Conservation (phyloP, 2,888 invertebrate species). For the Heliconius cydno region DNA sequence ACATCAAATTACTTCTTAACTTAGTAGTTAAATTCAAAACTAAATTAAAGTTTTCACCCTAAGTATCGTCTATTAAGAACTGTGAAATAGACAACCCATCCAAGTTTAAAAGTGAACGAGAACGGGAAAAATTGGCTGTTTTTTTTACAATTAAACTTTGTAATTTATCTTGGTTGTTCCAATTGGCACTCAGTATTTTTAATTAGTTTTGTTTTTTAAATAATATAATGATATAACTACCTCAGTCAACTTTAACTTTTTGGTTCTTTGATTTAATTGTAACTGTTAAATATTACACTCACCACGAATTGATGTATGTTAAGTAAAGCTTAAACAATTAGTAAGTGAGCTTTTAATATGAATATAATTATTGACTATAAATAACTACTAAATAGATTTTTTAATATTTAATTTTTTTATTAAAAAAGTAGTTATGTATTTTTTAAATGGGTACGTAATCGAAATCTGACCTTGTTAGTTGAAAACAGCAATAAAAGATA, state of each 20-base stretch:
- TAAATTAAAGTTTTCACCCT: slow-evolving; percentile 22
- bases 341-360: no score
- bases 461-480: no score
- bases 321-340: no score
- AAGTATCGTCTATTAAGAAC: slow-evolving; percentile 35
- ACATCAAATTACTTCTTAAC: not conserved
- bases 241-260: slow-evolving; percentile 27
- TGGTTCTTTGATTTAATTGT: not conserved
- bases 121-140: slow-evolving; percentile 54
- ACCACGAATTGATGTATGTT: no score
- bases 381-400: no score
- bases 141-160: slow-evolving; percentile 64
- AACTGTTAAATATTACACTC: no score
- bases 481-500: no score
- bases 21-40: not conserved
- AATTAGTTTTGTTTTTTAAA: slow-evolving; percentile 70
- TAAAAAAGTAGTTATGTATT: no score
- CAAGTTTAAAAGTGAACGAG: slow-evolving; percentile 49
- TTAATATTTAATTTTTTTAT: no score
- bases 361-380: no score
- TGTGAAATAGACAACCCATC: slow-evolving; percentile 40
- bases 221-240: slow-evolving; percentile 31
- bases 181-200: slow-evolving; percentile 64
- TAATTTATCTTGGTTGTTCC: slow-evolving; percentile 74
- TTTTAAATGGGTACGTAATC: no score